These are phyloP conservation scores for Trachymyrmex septentrionalis DNA, from an alignment of 1,140 invertebrate species.

Conservation along the genomic window DNA sequence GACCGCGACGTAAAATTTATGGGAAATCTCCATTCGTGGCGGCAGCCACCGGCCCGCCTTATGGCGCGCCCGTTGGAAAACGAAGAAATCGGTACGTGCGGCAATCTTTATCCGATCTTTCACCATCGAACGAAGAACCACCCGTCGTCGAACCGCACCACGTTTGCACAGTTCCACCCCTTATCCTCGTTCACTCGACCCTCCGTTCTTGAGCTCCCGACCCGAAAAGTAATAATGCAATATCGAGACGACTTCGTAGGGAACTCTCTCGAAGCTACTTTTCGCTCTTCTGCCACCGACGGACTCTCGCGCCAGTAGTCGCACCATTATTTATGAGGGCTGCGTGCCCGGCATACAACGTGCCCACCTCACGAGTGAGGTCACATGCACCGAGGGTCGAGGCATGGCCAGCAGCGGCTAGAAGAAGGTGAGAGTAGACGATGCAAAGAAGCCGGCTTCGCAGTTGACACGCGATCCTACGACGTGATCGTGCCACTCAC, in stretches of 20 bases:
- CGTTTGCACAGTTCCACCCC: slow-evolving; percentile 16
- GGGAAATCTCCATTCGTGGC: slow-evolving; percentile 53
- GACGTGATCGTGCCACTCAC: slow-evolving; percentile 38
- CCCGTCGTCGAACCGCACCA: slow-evolving; percentile 10
- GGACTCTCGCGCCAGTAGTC: slow-evolving; percentile 70
- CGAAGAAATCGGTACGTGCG: slow-evolving; percentile 72
- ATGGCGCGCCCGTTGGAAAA: slow-evolving; percentile 47
- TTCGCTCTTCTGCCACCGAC: slow-evolving; percentile 67
- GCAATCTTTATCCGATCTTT: slow-evolving; percentile 81
- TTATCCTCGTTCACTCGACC: slow-evolving; percentile 4
- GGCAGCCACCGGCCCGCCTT: background rate
- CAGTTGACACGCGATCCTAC: slow-evolving; percentile 60
- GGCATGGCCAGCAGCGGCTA: slow-evolving; percentile 45
- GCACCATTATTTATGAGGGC: slow-evolving; percentile 81
- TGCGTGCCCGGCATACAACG: slow-evolving; percentile 80
- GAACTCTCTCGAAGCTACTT: slow-evolving; percentile 80
- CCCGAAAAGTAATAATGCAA: slow-evolving; percentile 81
- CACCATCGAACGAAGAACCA: slow-evolving; percentile 60
- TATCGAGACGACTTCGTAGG: slow-evolving; percentile 78
- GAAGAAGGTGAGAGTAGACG: slow-evolving; percentile 47
- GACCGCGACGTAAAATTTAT: slow-evolving; percentile 61
- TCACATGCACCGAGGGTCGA: slow-evolving; percentile 6
- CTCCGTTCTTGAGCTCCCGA: slow-evolving; percentile 20
- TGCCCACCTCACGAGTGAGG: slow-evolving; percentile 66
- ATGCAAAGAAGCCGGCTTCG: slow-evolving; percentile 54